phyloP scores from a whole-genome alignment of 1,140 invertebrate species.

The Thrips palmi region DNA sequence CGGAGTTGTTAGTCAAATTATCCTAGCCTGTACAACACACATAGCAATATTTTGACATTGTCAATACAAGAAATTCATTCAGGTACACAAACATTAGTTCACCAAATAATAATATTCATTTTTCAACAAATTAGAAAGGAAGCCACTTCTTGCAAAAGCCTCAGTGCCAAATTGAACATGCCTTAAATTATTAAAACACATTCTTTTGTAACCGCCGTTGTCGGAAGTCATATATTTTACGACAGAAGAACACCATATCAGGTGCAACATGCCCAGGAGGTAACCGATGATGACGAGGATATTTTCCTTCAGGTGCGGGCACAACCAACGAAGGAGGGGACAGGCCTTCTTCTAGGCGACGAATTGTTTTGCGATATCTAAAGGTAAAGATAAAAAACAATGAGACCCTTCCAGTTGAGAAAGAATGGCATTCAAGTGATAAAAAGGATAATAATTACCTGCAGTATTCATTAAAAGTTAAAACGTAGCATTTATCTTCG shows the following conservation, averaged over 20 bases:
- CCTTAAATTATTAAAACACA: no score
- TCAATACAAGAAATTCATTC: no score
- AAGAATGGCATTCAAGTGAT: neutral
- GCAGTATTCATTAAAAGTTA: conserved; percentile 94
- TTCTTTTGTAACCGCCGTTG: conserved; percentile 58
- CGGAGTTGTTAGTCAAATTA: no score
- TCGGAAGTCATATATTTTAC: conserved; percentile 85
- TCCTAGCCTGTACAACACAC: no score
- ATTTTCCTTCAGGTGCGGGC: conserved; percentile 28
- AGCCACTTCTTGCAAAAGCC: no score
- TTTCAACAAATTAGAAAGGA: no score
- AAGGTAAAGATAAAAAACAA: conserved; percentile 14
- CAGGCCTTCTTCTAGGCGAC: conserved; percentile 38
- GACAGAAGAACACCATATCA: conserved; percentile 85
- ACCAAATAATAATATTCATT: no score
- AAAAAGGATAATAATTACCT: conserved; percentile 37
- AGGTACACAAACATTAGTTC: no score
- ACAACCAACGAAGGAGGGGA: conserved; percentile 36
- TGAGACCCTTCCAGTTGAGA: neutral
- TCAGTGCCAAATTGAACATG: no score
- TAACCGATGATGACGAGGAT: conserved; percentile 32
- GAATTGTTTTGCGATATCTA: conserved; percentile 42
- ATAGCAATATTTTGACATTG: no score
- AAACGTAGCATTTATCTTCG: conserved; percentile 93
- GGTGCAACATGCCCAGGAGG: conserved; percentile 52